Conservation (phyloP, 2,888 invertebrate genomes). For the Crossocerus cetratus region DNA sequence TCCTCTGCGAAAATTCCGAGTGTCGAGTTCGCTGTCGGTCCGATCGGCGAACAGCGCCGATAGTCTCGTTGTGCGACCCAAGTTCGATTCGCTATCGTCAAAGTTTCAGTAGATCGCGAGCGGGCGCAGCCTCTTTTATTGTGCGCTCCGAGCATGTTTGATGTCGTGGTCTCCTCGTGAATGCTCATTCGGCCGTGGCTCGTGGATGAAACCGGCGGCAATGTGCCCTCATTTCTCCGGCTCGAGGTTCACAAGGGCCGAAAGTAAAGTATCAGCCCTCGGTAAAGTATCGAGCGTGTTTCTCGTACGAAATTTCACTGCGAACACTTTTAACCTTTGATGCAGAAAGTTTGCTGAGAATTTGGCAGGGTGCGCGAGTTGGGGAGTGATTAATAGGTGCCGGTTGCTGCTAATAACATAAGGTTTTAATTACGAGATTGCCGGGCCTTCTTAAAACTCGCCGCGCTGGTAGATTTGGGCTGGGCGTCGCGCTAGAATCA, state of each 20-base stretch:
- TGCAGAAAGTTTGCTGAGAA: too few relatives aligned
- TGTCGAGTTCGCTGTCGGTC: too few relatives aligned
- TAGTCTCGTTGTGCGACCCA: slow-evolving; percentile 44
- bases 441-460: not conserved
- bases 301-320: too few relatives aligned
- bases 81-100: slow-evolving; percentile 53
- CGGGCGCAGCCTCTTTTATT: slow-evolving; percentile 42
- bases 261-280: too few relatives aligned
- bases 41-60: slow-evolving; percentile 30
- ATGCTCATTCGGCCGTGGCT: slow-evolving; percentile 21
- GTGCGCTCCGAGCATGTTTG: slow-evolving; percentile 7
- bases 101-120: slow-evolving; percentile 44
- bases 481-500: slow-evolving; percentile 19
- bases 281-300: too few relatives aligned
- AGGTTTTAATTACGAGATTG: slow-evolving; percentile 26
- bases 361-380: not conserved
- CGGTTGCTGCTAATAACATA: not conserved
- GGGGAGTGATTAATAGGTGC: not conserved
- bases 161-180: slow-evolving; percentile 10
- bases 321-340: too few relatives aligned
- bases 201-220: slow-evolving; percentile 9
- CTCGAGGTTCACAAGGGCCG: too few relatives aligned
- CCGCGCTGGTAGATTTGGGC: not conserved
- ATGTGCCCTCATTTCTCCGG: slow-evolving; percentile 2
- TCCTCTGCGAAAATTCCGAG: too few relatives aligned